A percentile compares a stretch with the other conserved stretches of the same genome.
phyloP scores from a whole-genome alignment of 2,888 invertebrate genomes.

The Epinotia brunnichana region DNA sequence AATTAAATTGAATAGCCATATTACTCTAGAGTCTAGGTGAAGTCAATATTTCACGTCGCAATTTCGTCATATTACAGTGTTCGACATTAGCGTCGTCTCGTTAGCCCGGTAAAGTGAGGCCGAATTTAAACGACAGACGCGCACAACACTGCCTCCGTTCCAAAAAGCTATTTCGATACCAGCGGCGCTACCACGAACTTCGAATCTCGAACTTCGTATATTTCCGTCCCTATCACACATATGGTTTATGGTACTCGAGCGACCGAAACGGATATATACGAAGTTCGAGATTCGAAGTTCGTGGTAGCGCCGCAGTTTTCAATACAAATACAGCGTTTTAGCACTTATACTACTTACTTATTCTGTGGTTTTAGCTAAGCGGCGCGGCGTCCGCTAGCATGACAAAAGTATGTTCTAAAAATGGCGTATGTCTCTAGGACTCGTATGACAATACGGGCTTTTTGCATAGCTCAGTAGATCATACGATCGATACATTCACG shows the following conservation, averaged over 20 bases:
- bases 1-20: too few relatives aligned
- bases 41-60: background rate
- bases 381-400: background rate
- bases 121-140: conserved; percentile 30
- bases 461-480: background rate
- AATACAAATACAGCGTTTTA: background rate
- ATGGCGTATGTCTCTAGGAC: background rate
- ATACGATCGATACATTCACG: background rate
- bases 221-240: too few relatives aligned
- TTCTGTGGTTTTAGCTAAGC: too few relatives aligned
- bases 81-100: conserved; percentile 38
- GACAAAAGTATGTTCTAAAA: background rate
- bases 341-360: too few relatives aligned
- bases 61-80: conserved; percentile 10
- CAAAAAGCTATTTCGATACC: background rate
- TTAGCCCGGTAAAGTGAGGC: conserved; percentile 33
- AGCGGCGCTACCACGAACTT: too few relatives aligned
- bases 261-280: too few relatives aligned
- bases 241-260: too few relatives aligned
- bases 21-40: too few relatives aligned
- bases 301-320: too few relatives aligned
- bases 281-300: too few relatives aligned
- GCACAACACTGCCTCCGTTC: background rate
- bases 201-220: too few relatives aligned
- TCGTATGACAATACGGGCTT: background rate